A percentile compares a stretch with the other conserved stretches of the same genome.
phyloP scores from a whole-genome alignment of 2,797 vertebrate genomes.

The Lepus townsendii region DNA sequence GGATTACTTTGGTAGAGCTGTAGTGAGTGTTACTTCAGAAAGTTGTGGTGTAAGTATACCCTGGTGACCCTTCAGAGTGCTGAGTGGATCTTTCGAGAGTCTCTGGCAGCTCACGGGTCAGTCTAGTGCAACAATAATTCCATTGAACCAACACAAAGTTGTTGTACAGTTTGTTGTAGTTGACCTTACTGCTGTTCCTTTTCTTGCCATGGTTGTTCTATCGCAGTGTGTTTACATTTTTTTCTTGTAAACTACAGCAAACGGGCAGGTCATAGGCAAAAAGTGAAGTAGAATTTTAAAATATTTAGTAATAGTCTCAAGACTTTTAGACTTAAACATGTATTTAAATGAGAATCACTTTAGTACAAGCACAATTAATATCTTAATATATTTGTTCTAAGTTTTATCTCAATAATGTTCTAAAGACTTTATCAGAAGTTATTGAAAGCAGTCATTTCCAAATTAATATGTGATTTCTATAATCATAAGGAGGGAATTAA shows the following conservation, averaged over 20 bases:
- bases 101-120: neutral
- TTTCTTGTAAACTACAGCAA: slow-evolving; percentile 47
- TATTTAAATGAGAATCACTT: slow-evolving; percentile 44
- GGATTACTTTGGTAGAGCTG: slow-evolving; percentile 23
- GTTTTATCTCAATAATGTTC: slow-evolving; percentile 45
- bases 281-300: slow-evolving; percentile 45
- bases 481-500: slow-evolving; percentile 23
- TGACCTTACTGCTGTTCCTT: slow-evolving; percentile 22
- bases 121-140: neutral
- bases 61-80: neutral
- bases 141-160: neutral
- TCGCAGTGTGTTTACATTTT: slow-evolving; percentile 29
- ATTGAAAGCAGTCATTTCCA: slow-evolving; percentile 58
- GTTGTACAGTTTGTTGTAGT: neutral
- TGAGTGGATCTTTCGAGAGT: slow-evolving; percentile 20
- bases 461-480: slow-evolving; percentile 47
- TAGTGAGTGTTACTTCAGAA: slow-evolving; percentile 37
- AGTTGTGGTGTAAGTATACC: neutral
- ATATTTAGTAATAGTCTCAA: slow-evolving; percentile 52
- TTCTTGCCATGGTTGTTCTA: slow-evolving; percentile 16
- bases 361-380: slow-evolving; percentile 4
- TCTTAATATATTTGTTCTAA: slow-evolving; percentile 35
- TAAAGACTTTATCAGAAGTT: slow-evolving; percentile 54
- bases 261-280: slow-evolving; percentile 35
- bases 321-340: slow-evolving; percentile 31